These are phyloP conservation scores for Entomyzon cyanotis DNA, from an alignment of 2,113 vertebrate genomes.

Conservation along the genomic window DNA sequence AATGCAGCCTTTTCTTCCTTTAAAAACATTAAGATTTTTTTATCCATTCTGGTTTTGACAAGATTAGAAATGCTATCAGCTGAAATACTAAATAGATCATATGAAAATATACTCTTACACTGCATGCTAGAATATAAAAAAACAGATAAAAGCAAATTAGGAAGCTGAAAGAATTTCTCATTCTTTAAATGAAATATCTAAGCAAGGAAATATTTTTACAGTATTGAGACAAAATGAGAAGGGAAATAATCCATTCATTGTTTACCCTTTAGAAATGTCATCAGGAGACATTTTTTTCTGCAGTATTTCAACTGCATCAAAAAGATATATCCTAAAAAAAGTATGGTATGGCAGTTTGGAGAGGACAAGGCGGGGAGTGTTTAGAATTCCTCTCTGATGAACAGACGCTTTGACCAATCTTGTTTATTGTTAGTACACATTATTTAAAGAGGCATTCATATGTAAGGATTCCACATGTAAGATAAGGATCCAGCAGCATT, in stretches of 20 bases:
- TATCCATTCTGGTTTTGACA: neutral
- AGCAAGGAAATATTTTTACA: neutral
- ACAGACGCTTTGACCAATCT: neutral
- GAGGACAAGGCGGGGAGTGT: rapidly evolving
- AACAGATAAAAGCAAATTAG: neutral
- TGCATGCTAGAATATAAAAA: neutral
- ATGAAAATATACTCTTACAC: neutral
- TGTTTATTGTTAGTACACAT: neutral
- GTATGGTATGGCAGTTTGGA: too few species aligned
- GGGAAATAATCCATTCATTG: neutral
- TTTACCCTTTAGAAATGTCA: neutral
- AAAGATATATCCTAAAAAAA: neutral
- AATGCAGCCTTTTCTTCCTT: neutral
- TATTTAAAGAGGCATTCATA: neutral
- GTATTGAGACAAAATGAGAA: neutral
- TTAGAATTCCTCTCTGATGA: neutral
- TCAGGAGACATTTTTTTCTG: neutral
- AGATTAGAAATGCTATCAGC: neutral
- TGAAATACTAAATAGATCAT: neutral
- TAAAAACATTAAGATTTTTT: neutral
- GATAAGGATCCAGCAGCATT: neutral
- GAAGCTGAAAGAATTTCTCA: neutral
- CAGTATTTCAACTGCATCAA: neutral
- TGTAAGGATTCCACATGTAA: neutral
- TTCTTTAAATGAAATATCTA: neutral